These are phyloP conservation scores for Balaenoptera acutorostrata DNA, from an alignment of 2,113 vertebrate species.

Conservation along the genomic window DNA sequence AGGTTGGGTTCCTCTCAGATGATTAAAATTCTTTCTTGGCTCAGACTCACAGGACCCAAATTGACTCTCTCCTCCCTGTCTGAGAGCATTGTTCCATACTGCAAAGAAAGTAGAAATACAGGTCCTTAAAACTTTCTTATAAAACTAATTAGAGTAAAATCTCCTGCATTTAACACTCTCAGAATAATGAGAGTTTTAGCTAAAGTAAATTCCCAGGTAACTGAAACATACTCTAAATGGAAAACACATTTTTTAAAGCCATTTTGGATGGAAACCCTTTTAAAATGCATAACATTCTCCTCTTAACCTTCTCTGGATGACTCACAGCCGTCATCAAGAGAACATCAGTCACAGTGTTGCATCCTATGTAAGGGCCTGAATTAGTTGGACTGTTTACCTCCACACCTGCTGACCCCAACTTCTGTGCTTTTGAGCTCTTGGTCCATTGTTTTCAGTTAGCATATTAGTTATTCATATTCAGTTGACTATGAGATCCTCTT, in stretches of 20 bases:
- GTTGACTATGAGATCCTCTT: not conserved
- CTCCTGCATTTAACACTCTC: not conserved
- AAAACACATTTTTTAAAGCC: not conserved
- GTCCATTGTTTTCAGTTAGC: not conserved
- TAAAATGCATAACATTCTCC: constrained; percentile 24
- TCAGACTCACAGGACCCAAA: constrained; percentile 36
- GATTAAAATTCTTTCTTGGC: constrained; percentile 67
- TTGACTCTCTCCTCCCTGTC: constrained; percentile 36
- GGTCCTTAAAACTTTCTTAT: constrained; percentile 30
- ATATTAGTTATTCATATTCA: not conserved
- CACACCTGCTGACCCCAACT: not conserved
- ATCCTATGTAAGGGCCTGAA: not conserved
- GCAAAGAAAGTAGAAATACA: constrained; percentile 11
- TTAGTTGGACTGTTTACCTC: not conserved
- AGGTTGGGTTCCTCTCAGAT: constrained; percentile 63
- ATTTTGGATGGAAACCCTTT: not conserved
- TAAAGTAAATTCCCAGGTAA: constrained; percentile 29
- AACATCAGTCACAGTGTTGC: not conserved
- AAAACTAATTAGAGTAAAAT: constrained; percentile 17
- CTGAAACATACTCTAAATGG: not conserved
- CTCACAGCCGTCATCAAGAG: not conserved
- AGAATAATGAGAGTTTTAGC: not conserved
- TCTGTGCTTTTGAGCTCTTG: not conserved
- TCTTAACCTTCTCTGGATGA: constrained; percentile 52
- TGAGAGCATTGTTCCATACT: not conserved